Evolutionary conservation across 1,140 invertebrate species (phyloP).

Genomic region (Hycleus cichorii): DNA sequence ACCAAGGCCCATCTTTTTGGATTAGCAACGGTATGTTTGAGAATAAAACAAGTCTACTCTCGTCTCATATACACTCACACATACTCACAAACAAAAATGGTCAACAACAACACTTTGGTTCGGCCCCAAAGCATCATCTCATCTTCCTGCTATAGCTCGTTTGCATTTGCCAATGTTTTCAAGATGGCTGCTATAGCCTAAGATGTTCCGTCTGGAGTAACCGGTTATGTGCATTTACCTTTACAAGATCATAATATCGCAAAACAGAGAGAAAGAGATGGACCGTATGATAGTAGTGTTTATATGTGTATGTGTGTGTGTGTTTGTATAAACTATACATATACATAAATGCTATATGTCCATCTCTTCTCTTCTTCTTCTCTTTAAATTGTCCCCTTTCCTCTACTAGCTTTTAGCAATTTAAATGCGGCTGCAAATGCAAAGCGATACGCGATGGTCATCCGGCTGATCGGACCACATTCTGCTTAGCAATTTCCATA

Average conservation of each 20-base stretch:
- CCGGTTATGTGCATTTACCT: conserved; percentile 40
- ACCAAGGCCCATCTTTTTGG: too few relatives aligned
- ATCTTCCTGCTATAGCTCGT: background rate
- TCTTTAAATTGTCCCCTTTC: conserved; percentile 33
- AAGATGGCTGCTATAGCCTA: conserved; percentile 31
- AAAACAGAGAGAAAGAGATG: conserved; percentile 29
- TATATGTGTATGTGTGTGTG: too few relatives aligned
- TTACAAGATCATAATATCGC: conserved; percentile 39
- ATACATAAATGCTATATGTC: too few relatives aligned
- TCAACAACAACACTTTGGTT: too few relatives aligned
- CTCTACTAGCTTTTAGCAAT: conserved; percentile 36
- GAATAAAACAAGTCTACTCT: too few relatives aligned
- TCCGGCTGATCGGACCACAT: conserved; percentile 32
- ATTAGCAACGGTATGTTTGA: too few relatives aligned
- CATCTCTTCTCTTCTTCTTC: background rate
- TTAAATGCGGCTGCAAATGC: conserved; percentile 40
- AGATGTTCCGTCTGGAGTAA: conserved; percentile 29
- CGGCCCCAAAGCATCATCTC: too few relatives aligned
- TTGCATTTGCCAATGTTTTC: conserved; percentile 13
- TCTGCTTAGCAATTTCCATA: conserved; percentile 39
- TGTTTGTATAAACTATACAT: too few relatives aligned
- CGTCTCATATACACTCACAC: too few relatives aligned
- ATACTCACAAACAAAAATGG: too few relatives aligned
- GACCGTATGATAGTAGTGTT: conserved; percentile 13
- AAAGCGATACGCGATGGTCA: conserved; percentile 33